Evolutionary conservation across 2,113 vertebrate species (phyloP), one percentile per base, ranked within the genome.

Genomic region (Labrus mixtus): DNA sequence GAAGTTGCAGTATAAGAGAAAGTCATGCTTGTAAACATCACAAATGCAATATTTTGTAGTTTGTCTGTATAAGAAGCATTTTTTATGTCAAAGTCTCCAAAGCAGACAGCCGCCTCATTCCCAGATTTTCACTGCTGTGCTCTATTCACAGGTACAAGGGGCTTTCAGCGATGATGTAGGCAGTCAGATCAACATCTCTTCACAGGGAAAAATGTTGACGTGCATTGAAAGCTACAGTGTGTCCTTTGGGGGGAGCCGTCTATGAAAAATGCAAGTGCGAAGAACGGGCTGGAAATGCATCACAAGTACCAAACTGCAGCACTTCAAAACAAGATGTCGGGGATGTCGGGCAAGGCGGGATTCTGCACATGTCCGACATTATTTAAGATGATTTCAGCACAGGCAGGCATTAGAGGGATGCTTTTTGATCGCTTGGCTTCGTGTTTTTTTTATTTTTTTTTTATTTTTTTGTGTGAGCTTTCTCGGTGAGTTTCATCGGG

Each of bases 311-410:
- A 57, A 78, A 75, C 68, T 63, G 61, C 58, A 66, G 70, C 73
- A 43, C 70, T 83, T 75, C 50, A 69, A 60, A 66, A 62, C 45
- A 55, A 61, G 48, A 72, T 53, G 46, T 72, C 10, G 46, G 58
- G 1, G 23, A 55, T 71, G 78, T 74, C 10, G 37, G 83, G 82
- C 69, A 53, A 46, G 59, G 54, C 55, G 6, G 75, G 7, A 3
- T 68, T 76, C 56, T 71, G 33, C 76, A 58, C 63, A 73, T 76
- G 85, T 86, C 78, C 60, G 3, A 73, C 70, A 54, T 83, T 67
- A 83, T 79, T 78, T 56, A 78, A 68, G 78, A 69, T 46, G 80
- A 83, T 82, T 83, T 78, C 54, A 85, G 75, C 74, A 63, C 73
- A 55, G 79, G 39, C 2, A 71, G 36, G 70, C 54, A 55, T 86